Evolutionary conservation across 1,140 invertebrate species (phyloP), one percentile per base, ranked within the genome.

Genomic region (Anastrepha ludens): DNA sequence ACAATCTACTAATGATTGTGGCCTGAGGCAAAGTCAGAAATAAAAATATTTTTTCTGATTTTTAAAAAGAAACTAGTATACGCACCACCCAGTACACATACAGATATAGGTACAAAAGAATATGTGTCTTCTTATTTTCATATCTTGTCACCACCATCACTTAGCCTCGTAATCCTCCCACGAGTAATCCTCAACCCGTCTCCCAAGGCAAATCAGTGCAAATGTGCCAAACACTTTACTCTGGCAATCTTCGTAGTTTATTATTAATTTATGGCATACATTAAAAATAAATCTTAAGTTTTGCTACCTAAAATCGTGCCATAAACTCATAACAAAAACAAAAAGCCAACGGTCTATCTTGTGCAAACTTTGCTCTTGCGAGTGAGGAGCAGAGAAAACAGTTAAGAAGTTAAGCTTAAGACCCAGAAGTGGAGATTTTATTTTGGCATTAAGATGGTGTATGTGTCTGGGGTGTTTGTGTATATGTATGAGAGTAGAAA

Each of bases 241-340:
- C 17, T 13, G 41, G 8, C 13, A 47, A 47, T 47, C 13, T 13
- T 74, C 11, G 11, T 47, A 41, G 39, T 47, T 47, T 44, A 15
- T 47, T 74, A 74, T 17, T 74, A 74, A 74, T 74, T 74, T 74
- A 74, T 74, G 67, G 39, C 67, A 41, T 41, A 74, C 41, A 47
- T 74, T 74, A 41, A 17, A 74, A 41, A 74, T 74, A 74, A 74
- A 74, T 44, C 67, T 74, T 74, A 74, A 74, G 11, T 15, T 74
- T 74, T 74, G 41, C 67, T 74, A 41, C 67, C 67, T 44, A 47
- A 47, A 15, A 47, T 17, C 0, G 4, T 17, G 15, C 3, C 11
- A 15, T 11, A 74, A 44, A 17, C 60, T 0, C 4, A 8, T 13
- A 8, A 62, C 41, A 74, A 44, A 2, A 74, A 74, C 67, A n/a